phyloP scores from a whole-genome alignment of 2,113 vertebrate genomes.

The Silurus asotus region DNA sequence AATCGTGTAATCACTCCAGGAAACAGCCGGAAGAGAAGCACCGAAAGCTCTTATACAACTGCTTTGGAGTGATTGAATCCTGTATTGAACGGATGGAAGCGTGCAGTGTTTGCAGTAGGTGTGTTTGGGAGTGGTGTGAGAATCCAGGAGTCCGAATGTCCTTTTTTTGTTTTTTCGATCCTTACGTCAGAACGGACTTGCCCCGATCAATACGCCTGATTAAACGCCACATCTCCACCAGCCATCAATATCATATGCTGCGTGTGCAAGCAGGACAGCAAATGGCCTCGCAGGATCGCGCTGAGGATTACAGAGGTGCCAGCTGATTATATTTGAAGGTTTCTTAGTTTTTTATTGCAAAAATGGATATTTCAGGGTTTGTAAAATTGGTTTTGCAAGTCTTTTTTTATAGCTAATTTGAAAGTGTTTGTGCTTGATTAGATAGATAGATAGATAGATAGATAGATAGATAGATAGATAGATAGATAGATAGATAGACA shows the following conservation, averaged over 20 bases:
- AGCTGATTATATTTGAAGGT: background rate
- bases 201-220: constrained; percentile 90
- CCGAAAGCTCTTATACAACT: constrained; percentile 55
- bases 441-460: too few relatives aligned
- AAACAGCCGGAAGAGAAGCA: constrained; percentile 58
- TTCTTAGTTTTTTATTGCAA: background rate
- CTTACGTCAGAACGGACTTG: constrained; percentile 65
- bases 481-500: background rate
- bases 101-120: constrained; percentile 87
- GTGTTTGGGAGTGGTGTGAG: constrained; percentile 79
- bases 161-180: constrained; percentile 57
- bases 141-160: constrained; percentile 81
- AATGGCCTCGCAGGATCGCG: constrained; percentile 54
- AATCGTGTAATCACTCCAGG: constrained; percentile 68
- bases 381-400: background rate
- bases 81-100: constrained; percentile 83
- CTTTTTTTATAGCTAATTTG: background rate
- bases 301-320: constrained; percentile 64
- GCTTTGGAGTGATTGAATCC: constrained; percentile 78
- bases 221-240: constrained; percentile 86
- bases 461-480: too few relatives aligned
- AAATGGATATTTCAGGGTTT: background rate
- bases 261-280: constrained; percentile 80
- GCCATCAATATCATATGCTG: constrained; percentile 90
- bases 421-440: background rate